Evolutionary conservation across 35 echinoderm and acorn worm species (phyloP).

Genomic region (Heliocidaris tuberculata): DNA sequence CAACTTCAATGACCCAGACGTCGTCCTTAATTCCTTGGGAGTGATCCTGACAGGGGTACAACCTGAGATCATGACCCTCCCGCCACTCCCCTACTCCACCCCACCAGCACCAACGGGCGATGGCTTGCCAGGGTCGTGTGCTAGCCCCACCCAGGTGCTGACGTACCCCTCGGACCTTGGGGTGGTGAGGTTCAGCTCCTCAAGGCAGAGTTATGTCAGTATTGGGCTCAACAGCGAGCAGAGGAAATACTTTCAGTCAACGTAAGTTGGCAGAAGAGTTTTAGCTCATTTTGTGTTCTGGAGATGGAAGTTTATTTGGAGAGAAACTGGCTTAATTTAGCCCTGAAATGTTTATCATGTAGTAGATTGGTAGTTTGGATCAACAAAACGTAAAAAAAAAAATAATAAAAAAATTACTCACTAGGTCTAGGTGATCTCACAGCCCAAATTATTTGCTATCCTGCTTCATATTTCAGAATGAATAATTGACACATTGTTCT

Average conservation of each 20-base stretch:
- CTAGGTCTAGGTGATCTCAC: too few species aligned
- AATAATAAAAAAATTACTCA: too few species aligned
- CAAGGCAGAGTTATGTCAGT: slow-evolving; percentile 64
- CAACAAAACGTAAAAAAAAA: too few species aligned
- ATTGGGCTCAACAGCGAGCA: slow-evolving; percentile 16
- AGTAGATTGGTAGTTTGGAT: too few species aligned
- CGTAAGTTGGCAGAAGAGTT: slow-evolving; percentile 43
- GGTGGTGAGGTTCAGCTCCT: slow-evolving; percentile 71
- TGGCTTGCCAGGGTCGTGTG: slow-evolving; percentile 54
- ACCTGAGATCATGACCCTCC: slow-evolving; percentile 57
- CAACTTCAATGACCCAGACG: slow-evolving; percentile 78
- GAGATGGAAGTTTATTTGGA: too few species aligned
- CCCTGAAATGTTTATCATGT: too few species aligned
- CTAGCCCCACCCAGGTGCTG: slow-evolving; percentile 49
- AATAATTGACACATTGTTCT: too few species aligned
- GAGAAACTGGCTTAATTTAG: too few species aligned
- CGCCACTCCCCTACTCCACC: slow-evolving; percentile 82
- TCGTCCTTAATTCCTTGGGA: slow-evolving; percentile 57
- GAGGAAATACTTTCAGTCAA: slow-evolving; percentile 52
- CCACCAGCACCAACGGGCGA: slow-evolving; percentile 51
- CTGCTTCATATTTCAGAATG: too few species aligned
- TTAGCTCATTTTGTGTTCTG: not conserved
- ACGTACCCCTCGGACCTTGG: slow-evolving; percentile 18
- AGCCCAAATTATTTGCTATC: too few species aligned
- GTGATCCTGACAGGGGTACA: slow-evolving; percentile 67